Conservation (phyloP, 2,797 vertebrate species). For the Pantherophis vulpinus region DNA sequence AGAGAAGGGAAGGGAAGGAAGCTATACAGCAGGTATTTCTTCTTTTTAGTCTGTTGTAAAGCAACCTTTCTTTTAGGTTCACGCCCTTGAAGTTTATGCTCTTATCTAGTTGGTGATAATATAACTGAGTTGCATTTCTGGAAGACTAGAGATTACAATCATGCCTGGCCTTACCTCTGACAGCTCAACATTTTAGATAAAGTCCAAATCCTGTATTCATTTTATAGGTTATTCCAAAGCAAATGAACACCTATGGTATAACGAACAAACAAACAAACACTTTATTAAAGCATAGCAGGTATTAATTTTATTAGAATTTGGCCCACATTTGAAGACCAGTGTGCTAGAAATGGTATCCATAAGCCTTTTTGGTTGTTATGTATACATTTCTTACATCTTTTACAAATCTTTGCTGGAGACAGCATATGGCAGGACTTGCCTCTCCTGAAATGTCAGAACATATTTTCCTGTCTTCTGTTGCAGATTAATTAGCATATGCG, state of each 20-base stretch:
- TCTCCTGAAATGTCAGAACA: constrained; percentile 21
- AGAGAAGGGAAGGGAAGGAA: background rate
- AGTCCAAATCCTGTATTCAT: background rate
- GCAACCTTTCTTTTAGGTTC: background rate
- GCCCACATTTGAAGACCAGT: background rate
- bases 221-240: background rate
- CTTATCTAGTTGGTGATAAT: background rate
- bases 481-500: constrained; percentile 18
- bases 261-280: background rate
- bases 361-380: background rate
- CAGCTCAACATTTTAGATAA: background rate
- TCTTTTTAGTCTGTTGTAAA: background rate
- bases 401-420: constrained; percentile 18
- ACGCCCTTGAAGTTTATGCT: background rate
- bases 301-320: background rate
- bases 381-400: background rate
- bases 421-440: constrained; percentile 10
- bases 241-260: background rate
- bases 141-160: background rate
- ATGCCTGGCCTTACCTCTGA: background rate
- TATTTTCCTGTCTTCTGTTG: constrained; percentile 13
- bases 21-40: background rate
- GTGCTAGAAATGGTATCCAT: background rate
- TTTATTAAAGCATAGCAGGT: background rate
- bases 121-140: background rate